Percentiles rank a stretch among this genome's conserved stretches.
Evolutionary conservation across 2,888 invertebrate species (phyloP).

Genomic region (Saturnia pavonia): DNA sequence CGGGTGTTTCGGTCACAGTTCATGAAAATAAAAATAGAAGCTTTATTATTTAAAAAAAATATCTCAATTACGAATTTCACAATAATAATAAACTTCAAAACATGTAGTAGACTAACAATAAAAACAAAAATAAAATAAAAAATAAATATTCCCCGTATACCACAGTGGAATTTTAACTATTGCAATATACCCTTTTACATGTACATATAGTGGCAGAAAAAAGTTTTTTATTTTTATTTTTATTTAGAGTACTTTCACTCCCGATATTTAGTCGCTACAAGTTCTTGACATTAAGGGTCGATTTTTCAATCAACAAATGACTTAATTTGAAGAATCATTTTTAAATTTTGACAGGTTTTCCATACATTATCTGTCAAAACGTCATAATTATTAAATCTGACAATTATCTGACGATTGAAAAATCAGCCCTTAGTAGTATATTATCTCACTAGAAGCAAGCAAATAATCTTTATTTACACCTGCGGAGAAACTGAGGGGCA

Average conservation of each 20-base stretch:
- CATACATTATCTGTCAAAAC: too few species aligned
- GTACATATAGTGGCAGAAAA: background rate
- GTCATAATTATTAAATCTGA: too few species aligned
- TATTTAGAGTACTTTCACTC: background rate
- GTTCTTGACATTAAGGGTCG: background rate
- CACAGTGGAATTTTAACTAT: background rate
- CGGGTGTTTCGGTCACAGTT: constrained; percentile 13
- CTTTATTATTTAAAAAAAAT: background rate
- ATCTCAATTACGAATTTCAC: background rate
- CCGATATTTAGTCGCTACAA: background rate
- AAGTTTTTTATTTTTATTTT: background rate
- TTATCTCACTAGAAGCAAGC: background rate
- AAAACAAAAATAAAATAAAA: background rate
- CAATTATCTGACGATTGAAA: too few species aligned
- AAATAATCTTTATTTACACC: constrained; percentile 9
- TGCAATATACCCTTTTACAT: background rate
- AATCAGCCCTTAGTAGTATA: too few species aligned
- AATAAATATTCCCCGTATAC: background rate
- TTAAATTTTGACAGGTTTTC: too few species aligned
- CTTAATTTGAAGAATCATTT: too few species aligned
- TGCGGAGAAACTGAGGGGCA: constrained; percentile 5
- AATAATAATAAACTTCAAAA: background rate
- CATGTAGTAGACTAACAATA: background rate
- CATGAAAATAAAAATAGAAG: background rate
- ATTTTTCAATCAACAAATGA: too few species aligned